These are phyloP conservation scores for Brachyistius frenatus DNA, from an alignment of 2,113 vertebrate species.

Conservation along the genomic window DNA sequence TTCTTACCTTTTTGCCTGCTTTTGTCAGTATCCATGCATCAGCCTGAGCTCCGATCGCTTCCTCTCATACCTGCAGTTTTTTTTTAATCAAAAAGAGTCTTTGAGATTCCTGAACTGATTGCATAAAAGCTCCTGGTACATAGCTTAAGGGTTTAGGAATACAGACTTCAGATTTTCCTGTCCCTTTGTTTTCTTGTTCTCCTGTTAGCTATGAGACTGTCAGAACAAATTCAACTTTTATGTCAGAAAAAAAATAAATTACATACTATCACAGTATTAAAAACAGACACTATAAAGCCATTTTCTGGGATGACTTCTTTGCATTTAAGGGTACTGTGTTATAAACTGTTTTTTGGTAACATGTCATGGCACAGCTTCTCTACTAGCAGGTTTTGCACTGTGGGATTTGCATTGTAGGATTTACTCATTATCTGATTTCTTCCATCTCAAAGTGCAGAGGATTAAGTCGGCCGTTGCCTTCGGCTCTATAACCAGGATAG, in stretches of 20 bases:
- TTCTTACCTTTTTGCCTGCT: not conserved
- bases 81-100: conserved; percentile 38
- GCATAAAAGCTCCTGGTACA: conserved; percentile 25
- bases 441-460: conserved; percentile 23
- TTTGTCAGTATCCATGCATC: not conserved
- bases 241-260: not conserved
- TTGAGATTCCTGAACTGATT: conserved; percentile 43
- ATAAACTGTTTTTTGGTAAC: not conserved
- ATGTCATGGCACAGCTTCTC: not conserved
- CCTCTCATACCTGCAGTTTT: conserved; percentile 31
- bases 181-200: conserved; percentile 5
- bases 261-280: not conserved
- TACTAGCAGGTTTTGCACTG: conserved; percentile 5
- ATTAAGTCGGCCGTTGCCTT: conserved; percentile 33
- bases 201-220: not conserved
- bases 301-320: conserved; percentile 4
- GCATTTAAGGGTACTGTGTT: conserved; percentile 4
- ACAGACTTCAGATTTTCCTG: conserved; percentile 15
- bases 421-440: conserved; percentile 42
- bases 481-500: conserved; percentile 26
- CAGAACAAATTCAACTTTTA: conserved; percentile 1
- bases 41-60: conserved; percentile 29
- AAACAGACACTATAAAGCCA: not conserved
- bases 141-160: conserved; percentile 24
- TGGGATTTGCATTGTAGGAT: conserved; percentile 33